Evolutionary conservation across 2,797 vertebrate genomes (phyloP), one percentile per base, ranked within the genome.

Genomic region (Rallus crepitans): DNA sequence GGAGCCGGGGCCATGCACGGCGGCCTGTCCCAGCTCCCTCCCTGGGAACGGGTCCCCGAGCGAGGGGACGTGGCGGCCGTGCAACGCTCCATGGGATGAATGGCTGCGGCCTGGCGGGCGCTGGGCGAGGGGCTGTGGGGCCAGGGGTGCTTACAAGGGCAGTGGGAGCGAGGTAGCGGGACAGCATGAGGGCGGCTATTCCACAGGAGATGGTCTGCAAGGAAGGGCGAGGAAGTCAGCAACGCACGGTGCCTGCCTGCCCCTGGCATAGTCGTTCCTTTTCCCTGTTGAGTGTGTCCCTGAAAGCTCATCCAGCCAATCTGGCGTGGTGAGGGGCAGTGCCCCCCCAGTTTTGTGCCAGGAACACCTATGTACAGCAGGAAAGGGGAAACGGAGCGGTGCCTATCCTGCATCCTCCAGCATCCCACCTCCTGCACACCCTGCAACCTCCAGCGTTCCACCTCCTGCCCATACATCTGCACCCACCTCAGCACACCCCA

Each of bases 131-230:
- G 59, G 63, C 69, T 8, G 61, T 0, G 19, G 40, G 52, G 59
- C 71, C 4, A 9, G 24, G 75, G 47, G 21, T 5, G 39, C 89
- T 98, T 98, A 99, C 99, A 97, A 99, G 92, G 52, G 98, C 78
- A 70, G 77, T 91, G 52, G 96, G 98, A 94, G 96, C 94, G 90
- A 98, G 98, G 97, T 98, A 99, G 82, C 98, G 98, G 21, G 99
- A 99, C 60, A 99, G 96, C 69, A 99, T 96, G 45, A 99, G 99
- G 57, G 98, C 98, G 3, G 97, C 92, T 68, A 99, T 98, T 87
- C 99, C 99, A 6, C 97, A 97, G 80, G 96, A 80, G 92, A 98
- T 96, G 65, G 94, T 98, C 98, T 98, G 97, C 0, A 13, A 69
- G 92, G 37, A 63, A 66, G 37, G 7, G 3, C 3, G 0, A 47